These are phyloP conservation scores for Candoia aspera DNA, from an alignment of 2,113 vertebrate species.

Conservation along the genomic window DNA sequence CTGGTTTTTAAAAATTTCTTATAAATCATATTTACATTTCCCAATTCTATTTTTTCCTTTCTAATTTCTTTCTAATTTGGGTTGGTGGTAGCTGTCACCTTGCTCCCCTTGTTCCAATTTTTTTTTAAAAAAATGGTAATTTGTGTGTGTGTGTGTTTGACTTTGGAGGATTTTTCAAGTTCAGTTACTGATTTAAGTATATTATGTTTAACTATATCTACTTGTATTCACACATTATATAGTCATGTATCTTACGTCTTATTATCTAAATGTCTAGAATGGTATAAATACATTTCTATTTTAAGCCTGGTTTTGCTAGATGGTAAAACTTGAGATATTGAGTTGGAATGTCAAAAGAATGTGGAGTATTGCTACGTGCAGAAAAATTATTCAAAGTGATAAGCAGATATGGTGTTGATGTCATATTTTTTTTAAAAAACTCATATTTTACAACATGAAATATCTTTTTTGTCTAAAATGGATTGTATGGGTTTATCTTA, in stretches of 20 bases:
- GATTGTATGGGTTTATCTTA: background rate
- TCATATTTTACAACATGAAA: background rate
- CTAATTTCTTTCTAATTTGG: background rate
- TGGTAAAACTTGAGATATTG: background rate
- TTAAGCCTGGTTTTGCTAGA: background rate
- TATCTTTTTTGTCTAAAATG: background rate
- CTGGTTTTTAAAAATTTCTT: background rate
- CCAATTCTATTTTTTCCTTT: background rate
- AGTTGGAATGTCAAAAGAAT: background rate
- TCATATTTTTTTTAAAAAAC: background rate
- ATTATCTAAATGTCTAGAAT: background rate
- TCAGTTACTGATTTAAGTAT: background rate
- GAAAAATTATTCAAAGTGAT: background rate
- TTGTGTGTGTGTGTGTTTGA: background rate
- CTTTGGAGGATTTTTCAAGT: background rate
- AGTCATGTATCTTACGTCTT: background rate
- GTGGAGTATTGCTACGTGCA: background rate
- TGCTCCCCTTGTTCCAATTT: background rate
- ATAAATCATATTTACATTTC: background rate
- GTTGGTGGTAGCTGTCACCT: background rate
- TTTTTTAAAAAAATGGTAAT: background rate
- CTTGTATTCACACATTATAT: background rate
- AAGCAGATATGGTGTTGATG: background rate
- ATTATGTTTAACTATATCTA: background rate
- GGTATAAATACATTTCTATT: background rate